phyloP scores from a whole-genome alignment of 2,797 vertebrate genomes.

The Holocentrus rufus region DNA sequence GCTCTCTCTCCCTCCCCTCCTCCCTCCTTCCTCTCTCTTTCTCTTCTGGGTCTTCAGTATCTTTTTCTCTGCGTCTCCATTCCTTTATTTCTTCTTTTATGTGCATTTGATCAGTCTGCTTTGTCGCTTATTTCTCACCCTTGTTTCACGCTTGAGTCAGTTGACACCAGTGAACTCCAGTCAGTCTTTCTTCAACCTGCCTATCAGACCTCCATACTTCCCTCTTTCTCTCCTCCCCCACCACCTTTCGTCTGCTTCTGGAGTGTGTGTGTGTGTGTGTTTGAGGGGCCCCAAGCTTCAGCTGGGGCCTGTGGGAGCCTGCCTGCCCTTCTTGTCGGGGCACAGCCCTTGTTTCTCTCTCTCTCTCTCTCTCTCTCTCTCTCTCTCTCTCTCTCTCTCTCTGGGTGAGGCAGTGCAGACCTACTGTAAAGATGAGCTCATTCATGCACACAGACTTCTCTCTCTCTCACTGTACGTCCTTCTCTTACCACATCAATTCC shows the following conservation, averaged over 20 bases:
- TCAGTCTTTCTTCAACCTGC: constrained; percentile 5
- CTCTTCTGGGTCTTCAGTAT: background rate
- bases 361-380: constrained; percentile 2
- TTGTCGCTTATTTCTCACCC: too few relatives aligned
- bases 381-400: constrained; percentile 6
- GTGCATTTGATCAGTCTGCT: too few relatives aligned
- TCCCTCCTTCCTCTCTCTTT: background rate
- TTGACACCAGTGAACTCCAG: background rate
- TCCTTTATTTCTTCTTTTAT: background rate
- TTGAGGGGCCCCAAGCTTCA: constrained; percentile 22
- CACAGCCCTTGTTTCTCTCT: constrained; percentile 26
- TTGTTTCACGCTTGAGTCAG: too few relatives aligned
- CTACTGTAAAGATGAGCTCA: constrained; percentile 46
- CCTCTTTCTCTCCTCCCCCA: background rate
- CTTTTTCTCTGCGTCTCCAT: background rate
- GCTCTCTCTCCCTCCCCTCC: background rate
- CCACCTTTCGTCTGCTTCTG: constrained; percentile 30
- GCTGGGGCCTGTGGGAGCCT: constrained; percentile 66
- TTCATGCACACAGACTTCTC: constrained; percentile 2
- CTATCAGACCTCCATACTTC: background rate
- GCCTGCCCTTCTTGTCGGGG: constrained; percentile 59
- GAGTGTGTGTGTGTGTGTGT: constrained; percentile 9
- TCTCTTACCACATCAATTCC: constrained; percentile 31
- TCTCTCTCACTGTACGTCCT: constrained; percentile 16
- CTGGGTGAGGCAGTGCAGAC: constrained; percentile 40